Evolutionary conservation across 2,113 vertebrate genomes (phyloP).

Genomic region (Tretioscincus oriximinensis): DNA sequence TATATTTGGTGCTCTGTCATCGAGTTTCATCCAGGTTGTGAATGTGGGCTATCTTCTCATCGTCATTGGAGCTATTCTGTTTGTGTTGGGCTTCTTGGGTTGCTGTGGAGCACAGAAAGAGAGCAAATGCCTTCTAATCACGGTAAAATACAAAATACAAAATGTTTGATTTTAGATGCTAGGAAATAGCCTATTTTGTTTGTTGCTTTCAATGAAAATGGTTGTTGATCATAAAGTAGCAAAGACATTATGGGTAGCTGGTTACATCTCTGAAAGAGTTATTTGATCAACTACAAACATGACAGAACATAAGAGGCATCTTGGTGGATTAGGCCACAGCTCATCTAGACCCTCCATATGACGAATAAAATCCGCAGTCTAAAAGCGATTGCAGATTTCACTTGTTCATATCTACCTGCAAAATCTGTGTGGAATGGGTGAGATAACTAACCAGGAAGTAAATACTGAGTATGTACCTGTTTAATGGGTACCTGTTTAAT

Average conservation of each 20-base stretch:
- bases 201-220: background rate
- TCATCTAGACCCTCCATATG: no score
- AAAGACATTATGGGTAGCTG: background rate
- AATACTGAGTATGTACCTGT: background rate
- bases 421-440: no score
- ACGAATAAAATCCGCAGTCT: no score
- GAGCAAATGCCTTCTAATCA: constrained; percentile 90
- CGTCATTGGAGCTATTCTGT: constrained; percentile 74
- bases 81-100: constrained; percentile 85
- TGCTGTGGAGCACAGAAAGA: constrained; percentile 82
- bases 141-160: constrained; percentile 69
- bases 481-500: background rate
- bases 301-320: no score
- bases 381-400: no score
- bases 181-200: background rate
- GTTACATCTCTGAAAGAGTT: background rate
- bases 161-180: no score
- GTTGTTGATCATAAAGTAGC: background rate
- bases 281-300: no score
- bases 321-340: no score
- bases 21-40: constrained; percentile 69
- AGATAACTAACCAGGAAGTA: no score
- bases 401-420: no score
- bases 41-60: constrained; percentile 87
- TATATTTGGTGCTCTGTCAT: constrained; percentile 73